Evolutionary conservation across 2,113 vertebrate species (phyloP).

Genomic region (Megaceryle maxima): DNA sequence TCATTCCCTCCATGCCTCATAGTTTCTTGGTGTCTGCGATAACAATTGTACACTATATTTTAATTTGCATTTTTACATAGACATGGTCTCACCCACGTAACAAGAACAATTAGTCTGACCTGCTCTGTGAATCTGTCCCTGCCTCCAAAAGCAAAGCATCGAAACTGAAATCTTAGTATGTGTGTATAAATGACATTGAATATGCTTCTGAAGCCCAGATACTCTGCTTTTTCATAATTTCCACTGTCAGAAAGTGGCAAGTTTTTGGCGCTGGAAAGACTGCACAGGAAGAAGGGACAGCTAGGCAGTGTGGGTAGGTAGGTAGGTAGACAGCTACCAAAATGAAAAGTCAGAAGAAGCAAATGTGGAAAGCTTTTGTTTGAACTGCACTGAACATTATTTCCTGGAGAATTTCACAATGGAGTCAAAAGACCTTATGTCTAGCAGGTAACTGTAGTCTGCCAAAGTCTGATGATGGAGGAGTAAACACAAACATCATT

Average conservation of each 20-base stretch:
- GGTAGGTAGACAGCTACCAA: background rate
- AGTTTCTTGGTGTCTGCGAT: background rate
- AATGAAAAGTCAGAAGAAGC: background rate
- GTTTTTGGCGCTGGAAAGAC: background rate
- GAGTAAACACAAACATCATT: background rate
- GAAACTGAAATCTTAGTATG: constrained; percentile 40
- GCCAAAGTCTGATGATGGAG: background rate
- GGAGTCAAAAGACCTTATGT: background rate
- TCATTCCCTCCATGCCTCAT: background rate
- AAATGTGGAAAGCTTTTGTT: background rate
- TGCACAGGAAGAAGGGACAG: background rate
- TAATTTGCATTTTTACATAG: constrained; percentile 9
- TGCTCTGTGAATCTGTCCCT: constrained; percentile 36
- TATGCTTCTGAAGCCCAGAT: constrained; percentile 14
- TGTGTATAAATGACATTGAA: constrained; percentile 47
- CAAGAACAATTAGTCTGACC: constrained; percentile 55
- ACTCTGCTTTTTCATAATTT: background rate
- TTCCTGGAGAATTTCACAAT: background rate
- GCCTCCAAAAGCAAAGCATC: constrained; percentile 34
- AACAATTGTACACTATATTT: background rate
- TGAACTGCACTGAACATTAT: background rate
- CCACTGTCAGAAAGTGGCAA: background rate
- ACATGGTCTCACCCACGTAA: constrained; percentile 32
- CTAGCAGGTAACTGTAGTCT: background rate
- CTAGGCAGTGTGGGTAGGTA: background rate